Base-by-base conservation (phyloP, 1,140 invertebrate genomes). In the Diabrotica virgifera region DNA sequence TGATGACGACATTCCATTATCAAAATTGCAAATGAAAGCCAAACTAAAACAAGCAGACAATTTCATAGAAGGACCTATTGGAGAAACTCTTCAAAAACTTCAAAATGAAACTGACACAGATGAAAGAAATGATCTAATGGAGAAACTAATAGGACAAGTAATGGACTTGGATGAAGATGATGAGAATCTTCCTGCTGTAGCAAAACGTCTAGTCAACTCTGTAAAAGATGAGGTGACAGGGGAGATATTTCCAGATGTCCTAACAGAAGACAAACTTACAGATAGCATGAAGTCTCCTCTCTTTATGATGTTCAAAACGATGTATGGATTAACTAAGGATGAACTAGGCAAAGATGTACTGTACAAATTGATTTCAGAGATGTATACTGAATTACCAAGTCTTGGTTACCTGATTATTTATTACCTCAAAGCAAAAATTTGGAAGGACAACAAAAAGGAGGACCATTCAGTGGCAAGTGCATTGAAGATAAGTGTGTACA, bases 381-480 rank as follows among this genome's bases (percentile, higher is more conserved):
- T 94, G 82, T 82, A 82, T 65, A 66, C 77, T 80, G 79, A 67
- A 80, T 85, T 70, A 74, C 85, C 89, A 5, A 85, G 85, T 74
- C 84, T 94, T 61, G 94, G 94, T 59, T 96, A 94, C 78, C 84
- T 92, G 68, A 81, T 97, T 53, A 80, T 97, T 14, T 97, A 94
- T 79, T 94, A 91, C 80, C 81, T 94, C 52, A 92, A 93, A 85
- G 88, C 91, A 60, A 88, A 90, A 80, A 81, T 82, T n/a, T 72
- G 79, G 72, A 82, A 84, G 69, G 83, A 85, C 68, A 81, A 82
- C 68, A 84, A 83, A 68, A 83, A 85, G 81, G 78, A 84, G 78
- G 81, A 86, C 82, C 80, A 83, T 81, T 70, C 74, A 6, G 77
- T 78, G 66, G 78, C 84, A 57, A 87, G 83, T 74, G 91, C 93